Percentiles rank a stretch among this genome's conserved stretches.
These are phyloP conservation scores for Axea sp. DNA, from an alignment of 2,888 invertebrate species.

Conservation along the genomic window DNA sequence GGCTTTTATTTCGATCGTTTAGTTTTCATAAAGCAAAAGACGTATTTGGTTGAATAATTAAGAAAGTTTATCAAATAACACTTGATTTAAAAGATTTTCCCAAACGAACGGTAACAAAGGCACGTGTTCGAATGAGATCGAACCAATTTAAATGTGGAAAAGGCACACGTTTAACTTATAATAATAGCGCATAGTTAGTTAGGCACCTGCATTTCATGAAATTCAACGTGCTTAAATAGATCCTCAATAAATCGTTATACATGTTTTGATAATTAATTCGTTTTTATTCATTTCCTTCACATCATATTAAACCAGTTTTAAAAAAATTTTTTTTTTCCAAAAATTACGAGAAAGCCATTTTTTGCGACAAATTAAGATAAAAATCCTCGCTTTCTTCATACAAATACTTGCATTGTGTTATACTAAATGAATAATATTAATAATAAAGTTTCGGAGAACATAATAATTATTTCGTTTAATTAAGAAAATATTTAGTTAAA, in stretches of 20 bases:
- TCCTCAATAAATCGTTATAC: conserved; percentile 78
- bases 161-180: conserved; percentile 73
- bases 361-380: too few relatives aligned
- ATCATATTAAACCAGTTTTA: not conserved
- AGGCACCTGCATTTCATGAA: conserved; percentile 77
- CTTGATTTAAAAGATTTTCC: conserved; percentile 42
- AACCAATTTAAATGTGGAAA: conserved; percentile 57
- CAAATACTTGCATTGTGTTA: too few relatives aligned
- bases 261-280: conserved; percentile 75
- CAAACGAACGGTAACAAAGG: conserved; percentile 55
- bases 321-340: too few relatives aligned
- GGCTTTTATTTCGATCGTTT: conserved; percentile 6
- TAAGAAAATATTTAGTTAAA: too few relatives aligned
- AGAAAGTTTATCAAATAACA: conserved; percentile 10
- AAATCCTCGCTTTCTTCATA: too few relatives aligned
- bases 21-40: conserved; percentile 2
- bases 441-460: too few relatives aligned
- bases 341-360: too few relatives aligned
- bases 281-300: conserved; percentile 8
- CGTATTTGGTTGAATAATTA: conserved; percentile 11
- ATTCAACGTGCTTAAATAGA: conserved; percentile 77
- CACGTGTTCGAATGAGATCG: conserved; percentile 39
- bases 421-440: too few relatives aligned
- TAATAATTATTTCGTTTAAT: too few relatives aligned
- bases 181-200: conserved; percentile 75